Base-by-base conservation (phyloP, 2,888 invertebrate species). In the Tachina grossa region DNA sequence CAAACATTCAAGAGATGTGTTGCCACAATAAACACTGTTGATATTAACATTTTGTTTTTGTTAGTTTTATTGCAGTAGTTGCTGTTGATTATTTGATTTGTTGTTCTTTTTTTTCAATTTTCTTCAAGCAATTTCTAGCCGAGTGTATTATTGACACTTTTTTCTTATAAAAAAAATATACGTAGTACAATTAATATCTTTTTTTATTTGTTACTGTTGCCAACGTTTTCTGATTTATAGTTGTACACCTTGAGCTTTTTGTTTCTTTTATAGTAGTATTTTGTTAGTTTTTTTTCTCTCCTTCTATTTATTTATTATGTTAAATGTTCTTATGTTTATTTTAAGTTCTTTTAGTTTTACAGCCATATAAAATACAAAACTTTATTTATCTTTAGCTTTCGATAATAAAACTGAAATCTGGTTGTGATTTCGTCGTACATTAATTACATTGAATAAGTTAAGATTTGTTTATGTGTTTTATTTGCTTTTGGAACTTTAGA, bases 71-170 rank as follows among this genome's bases (percentile, higher is more conserved):
- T 43, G 16, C 41, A 43, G 61, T 43, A 16, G 82, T 86, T 87
- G 87, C 71, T 79, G 83, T 66, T 71, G 53, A 47, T 59, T 77
- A 57, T 59, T 57, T 47, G 14, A 41, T 14, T 71, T 49, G 51
- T 14, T 79, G 49, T 75, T 47, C 63, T 47, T 45, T 9, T 71
- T 66, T 14, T 51, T 55, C 22, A 2, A 3, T 63, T 78, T 57
- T 47, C n/a, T 71, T 79, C 19, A 63, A 55, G 22, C 19, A 74
- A 65, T 72, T 79, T 65, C 71, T 77, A 77, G 77, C 78, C 74
- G 71, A 71, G 82, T 88, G 88, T 90, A 89, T 89, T 90, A 90
- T 89, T 90, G 90, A 91, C 90, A 90, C 91, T 87, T 87, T 79
- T 72, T 31, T 49, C 22, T 39, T 19, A 5, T 8, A 51, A 55